A percentile compares a stretch with the other conserved stretches of the same genome.
These are phyloP conservation scores for Ochlodes sylvanus DNA, from an alignment of 2,888 invertebrate genomes.

Conservation along the genomic window DNA sequence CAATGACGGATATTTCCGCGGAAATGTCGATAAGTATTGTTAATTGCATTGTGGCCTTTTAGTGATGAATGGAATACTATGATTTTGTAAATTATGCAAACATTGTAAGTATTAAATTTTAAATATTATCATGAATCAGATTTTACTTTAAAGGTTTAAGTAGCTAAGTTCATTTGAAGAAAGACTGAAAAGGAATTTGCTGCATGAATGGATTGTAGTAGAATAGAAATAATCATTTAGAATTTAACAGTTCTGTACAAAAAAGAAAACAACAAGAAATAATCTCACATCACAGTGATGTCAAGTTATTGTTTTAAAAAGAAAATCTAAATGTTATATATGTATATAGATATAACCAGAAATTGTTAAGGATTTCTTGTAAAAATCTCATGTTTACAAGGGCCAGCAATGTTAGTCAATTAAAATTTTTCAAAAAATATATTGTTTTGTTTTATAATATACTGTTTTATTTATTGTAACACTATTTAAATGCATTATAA, in stretches of 20 bases:
- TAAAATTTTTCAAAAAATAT: constrained; percentile 52
- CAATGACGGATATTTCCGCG: not conserved
- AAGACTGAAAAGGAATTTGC: constrained; percentile 10
- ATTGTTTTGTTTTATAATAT: constrained; percentile 60
- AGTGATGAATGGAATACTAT: not conserved
- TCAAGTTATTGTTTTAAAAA: not conserved
- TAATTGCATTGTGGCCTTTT: constrained; percentile 18
- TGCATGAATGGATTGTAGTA: constrained; percentile 1
- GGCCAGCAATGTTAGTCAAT: constrained; percentile 63
- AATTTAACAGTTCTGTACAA: too few relatives aligned
- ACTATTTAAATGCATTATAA: constrained; percentile 27
- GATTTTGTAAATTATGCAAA: constrained; percentile 4
- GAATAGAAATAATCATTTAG: not conserved
- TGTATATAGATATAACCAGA: not conserved
- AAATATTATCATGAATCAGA: not conserved
- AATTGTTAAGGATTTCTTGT: not conserved
- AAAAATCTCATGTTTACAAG: constrained; percentile 30
- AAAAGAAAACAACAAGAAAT: too few relatives aligned
- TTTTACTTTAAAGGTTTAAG: not conserved
- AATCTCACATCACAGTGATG: constrained; percentile 1
- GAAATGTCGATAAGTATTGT: constrained; percentile 1
- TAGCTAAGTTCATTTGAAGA: not conserved
- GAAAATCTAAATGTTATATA: not conserved
- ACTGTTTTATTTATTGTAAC: constrained; percentile 50
- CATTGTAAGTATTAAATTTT: not conserved